Evolutionary conservation across 2,888 invertebrate species (phyloP).

Genomic region (Mystacides longicornis): DNA sequence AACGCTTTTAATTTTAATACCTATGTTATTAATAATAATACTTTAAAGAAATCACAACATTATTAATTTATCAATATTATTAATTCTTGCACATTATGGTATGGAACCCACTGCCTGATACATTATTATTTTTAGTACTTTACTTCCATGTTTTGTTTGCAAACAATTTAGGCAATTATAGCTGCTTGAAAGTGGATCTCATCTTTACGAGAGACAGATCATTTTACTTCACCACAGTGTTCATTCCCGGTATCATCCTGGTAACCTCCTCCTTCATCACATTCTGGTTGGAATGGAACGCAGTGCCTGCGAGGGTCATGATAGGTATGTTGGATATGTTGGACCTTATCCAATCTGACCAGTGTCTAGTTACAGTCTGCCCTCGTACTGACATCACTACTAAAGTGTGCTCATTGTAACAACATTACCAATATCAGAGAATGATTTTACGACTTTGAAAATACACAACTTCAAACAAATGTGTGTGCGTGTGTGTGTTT

Average conservation of each 20-base stretch:
- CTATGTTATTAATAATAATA: neutral
- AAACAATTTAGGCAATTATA: constrained; percentile 75
- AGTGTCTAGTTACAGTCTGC: neutral
- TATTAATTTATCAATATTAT: too few species aligned
- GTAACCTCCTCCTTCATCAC: constrained; percentile 96
- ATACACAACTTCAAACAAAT: too few species aligned
- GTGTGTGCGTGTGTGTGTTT: too few species aligned
- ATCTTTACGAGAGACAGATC: constrained; percentile 92
- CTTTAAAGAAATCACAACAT: too few species aligned
- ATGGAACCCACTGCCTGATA: too few species aligned
- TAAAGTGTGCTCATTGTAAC: too few species aligned
- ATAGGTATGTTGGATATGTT: constrained; percentile 74
- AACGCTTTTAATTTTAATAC: neutral
- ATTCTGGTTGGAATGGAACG: constrained; percentile 97
- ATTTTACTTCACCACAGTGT: constrained; percentile 95
- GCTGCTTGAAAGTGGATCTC: constrained; percentile 89
- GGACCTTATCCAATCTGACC: neutral
- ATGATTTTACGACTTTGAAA: too few species aligned
- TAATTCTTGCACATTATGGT: too few species aligned
- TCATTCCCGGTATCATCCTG: constrained; percentile 93
- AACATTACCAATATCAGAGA: too few species aligned
- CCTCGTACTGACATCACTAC: too few species aligned
- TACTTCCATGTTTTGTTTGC: neutral
- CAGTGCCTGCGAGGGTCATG: constrained; percentile 93
- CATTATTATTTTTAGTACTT: neutral